phyloP scores from a whole-genome alignment of 2,888 invertebrate genomes.

The Sarcophaga subvicina region DNA sequence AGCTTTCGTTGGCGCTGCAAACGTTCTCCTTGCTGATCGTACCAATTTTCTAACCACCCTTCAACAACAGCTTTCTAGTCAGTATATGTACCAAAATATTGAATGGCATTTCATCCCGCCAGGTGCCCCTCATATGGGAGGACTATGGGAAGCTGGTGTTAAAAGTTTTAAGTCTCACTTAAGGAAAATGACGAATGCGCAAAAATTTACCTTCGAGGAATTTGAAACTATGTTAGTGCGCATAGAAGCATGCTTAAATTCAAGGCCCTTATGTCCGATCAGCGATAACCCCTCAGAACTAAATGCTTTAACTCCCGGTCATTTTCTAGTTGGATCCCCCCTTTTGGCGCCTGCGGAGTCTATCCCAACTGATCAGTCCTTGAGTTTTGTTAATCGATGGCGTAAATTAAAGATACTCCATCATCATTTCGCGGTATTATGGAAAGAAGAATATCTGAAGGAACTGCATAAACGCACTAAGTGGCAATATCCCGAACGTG shows the following conservation, averaged over 20 bases:
- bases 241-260: conserved; percentile 24
- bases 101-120: conserved; percentile 29
- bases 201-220: conserved; percentile 19
- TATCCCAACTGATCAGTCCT: background rate
- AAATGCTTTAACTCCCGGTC: conserved; percentile 21
- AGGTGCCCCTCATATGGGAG: too few species aligned
- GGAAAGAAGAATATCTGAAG: too few species aligned
- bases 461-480: too few species aligned
- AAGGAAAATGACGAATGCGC: background rate
- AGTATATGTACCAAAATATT: background rate
- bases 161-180: too few species aligned
- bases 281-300: conserved; percentile 1
- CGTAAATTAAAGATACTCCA: conserved; percentile 1
- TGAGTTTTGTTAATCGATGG: conserved; percentile 12
- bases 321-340: conserved; percentile 22
- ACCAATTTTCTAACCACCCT: too few species aligned
- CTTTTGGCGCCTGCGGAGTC: conserved; percentile 11
- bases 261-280: conserved; percentile 19
- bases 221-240: conserved; percentile 19
- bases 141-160: too few species aligned
- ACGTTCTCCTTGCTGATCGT: too few species aligned
- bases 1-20: background rate
- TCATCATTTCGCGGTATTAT: too few species aligned
- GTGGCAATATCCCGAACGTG: too few species aligned
- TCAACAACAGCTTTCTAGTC: too few species aligned